Evolutionary conservation across 2,888 invertebrate genomes (phyloP).

Genomic region (Blomia tropicalis): DNA sequence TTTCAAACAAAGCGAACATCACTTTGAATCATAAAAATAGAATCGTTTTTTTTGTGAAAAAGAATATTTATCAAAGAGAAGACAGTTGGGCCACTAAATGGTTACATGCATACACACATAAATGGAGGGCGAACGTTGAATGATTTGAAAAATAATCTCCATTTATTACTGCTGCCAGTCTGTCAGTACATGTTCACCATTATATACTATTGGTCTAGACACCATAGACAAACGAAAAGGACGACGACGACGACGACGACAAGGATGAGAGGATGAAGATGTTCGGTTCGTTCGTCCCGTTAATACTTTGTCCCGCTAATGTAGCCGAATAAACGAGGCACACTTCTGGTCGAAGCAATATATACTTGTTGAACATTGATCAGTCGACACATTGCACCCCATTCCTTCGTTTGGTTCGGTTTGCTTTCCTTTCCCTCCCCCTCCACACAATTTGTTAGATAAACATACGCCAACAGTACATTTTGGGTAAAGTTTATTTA

Average conservation of each 20-base stretch:
- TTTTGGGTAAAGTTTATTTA: constrained; percentile 4
- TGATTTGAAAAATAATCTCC: constrained; percentile 13
- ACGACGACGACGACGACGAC: too few species aligned
- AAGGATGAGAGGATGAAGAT: neutral
- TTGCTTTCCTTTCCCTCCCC: neutral
- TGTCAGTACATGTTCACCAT: neutral
- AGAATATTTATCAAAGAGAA: constrained; percentile 1
- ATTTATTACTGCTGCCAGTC: neutral
- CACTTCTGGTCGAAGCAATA: too few species aligned
- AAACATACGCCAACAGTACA: constrained; percentile 4
- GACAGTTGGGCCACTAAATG: too few species aligned
- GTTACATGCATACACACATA: too few species aligned
- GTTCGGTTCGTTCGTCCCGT: neutral
- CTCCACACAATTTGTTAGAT: neutral
- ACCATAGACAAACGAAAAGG: neutral
- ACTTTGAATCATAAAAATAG: constrained; percentile 8
- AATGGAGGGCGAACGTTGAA: too few species aligned
- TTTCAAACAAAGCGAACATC: neutral
- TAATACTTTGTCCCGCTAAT: neutral
- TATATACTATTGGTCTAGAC: neutral
- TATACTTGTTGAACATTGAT: too few species aligned
- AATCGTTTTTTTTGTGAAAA: too few species aligned
- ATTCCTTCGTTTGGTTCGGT: neutral
- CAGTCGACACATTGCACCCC: neutral
- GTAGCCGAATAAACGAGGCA: too few species aligned